Evolutionary conservation across 2,797 vertebrate species (phyloP).

Genomic region (Typhlichthys eigenmanni): DNA sequence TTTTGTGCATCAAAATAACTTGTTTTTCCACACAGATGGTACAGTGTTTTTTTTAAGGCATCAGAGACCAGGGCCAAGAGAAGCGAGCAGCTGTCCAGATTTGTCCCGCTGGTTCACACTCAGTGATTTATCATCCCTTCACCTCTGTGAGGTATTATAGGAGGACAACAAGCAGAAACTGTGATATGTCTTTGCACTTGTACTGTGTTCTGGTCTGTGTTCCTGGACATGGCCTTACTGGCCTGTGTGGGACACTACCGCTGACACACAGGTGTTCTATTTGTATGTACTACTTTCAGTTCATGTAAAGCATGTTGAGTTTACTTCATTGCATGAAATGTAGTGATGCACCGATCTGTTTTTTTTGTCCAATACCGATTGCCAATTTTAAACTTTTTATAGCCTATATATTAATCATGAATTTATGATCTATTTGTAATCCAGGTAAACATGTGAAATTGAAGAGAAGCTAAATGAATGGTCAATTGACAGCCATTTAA

Average conservation of each 20-base stretch:
- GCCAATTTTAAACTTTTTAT: no score
- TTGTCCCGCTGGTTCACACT: conserved; percentile 45
- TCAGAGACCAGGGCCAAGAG: conserved; percentile 25
- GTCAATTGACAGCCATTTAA: no score
- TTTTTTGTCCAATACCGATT: no score
- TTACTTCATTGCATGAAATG: no score
- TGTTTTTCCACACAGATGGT: conserved; percentile 42
- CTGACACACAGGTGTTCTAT: conserved; percentile 14
- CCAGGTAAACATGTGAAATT: no score
- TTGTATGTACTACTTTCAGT: no score
- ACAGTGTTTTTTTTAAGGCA: conserved; percentile 22
- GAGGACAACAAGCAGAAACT: conserved; percentile 14
- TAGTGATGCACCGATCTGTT: no score
- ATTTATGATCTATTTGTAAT: no score
- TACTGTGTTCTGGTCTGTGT: conserved; percentile 11
- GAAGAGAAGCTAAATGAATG: no score
- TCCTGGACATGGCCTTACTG: conserved; percentile 16
- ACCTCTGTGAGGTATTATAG: conserved; percentile 14
- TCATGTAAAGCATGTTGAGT: no score
- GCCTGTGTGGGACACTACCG: conserved; percentile 4
- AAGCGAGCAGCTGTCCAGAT: conserved; percentile 47
- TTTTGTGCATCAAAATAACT: neutral
- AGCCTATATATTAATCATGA: no score
- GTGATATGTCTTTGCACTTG: conserved; percentile 7
- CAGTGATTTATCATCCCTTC: conserved; percentile 42